These are phyloP conservation scores for Nyctibius grandis DNA, from an alignment of 2,797 vertebrate genomes.

Conservation along the genomic window DNA sequence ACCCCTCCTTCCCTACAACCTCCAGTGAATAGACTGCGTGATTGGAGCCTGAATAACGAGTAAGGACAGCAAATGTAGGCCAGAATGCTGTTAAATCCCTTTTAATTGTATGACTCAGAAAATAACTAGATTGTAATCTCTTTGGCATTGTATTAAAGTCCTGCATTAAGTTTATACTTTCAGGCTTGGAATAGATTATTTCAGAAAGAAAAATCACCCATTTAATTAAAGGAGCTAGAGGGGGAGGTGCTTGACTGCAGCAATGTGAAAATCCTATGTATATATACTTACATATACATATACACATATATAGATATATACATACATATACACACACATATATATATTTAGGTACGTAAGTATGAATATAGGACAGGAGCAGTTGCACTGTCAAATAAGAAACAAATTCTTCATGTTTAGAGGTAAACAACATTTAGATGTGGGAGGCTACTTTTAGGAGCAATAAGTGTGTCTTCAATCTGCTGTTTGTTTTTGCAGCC, in stretches of 20 bases:
- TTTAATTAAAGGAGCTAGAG: not conserved
- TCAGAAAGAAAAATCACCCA: not conserved
- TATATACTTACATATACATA: accelerated
- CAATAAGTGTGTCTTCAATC: not conserved
- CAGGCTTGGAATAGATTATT: not conserved
- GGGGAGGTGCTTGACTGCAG: not conserved
- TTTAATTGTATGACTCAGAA: not conserved
- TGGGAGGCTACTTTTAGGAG: not conserved
- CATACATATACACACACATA: not conserved
- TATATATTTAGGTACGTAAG: accelerated
- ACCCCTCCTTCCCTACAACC: not conserved
- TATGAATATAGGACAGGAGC: not conserved
- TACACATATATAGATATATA: accelerated
- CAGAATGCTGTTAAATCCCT: not conserved
- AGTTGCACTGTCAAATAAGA: not conserved
- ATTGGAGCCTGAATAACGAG: not conserved
- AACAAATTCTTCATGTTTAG: not conserved
- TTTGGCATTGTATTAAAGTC: not conserved
- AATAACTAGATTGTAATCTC: not conserved
- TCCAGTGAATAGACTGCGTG: not conserved
- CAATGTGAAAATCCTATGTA: not conserved
- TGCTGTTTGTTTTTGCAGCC: not conserved
- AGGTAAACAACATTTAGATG: not conserved
- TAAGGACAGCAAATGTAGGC: not conserved
- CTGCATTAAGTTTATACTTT: not conserved